These are phyloP conservation scores for Teinopalpus imperialis DNA, from an alignment of 2,888 invertebrate genomes.

Conservation along the genomic window DNA sequence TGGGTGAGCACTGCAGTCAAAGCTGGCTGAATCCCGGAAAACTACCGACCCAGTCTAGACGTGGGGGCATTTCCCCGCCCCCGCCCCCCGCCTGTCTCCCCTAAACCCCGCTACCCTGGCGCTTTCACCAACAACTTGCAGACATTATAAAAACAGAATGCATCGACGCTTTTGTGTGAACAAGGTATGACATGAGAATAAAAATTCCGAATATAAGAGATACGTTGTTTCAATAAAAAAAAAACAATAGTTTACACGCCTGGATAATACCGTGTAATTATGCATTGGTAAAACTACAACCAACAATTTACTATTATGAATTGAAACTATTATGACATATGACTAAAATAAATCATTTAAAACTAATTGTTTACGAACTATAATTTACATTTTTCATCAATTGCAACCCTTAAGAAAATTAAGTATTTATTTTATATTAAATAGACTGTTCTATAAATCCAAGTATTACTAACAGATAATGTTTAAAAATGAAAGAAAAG, in stretches of 20 bases:
- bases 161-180: slow-evolving; percentile 66
- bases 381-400: too few species aligned
- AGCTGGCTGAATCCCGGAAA: slow-evolving; percentile 80
- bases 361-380: too few species aligned
- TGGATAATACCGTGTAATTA: too few species aligned
- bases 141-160: slow-evolving; percentile 72
- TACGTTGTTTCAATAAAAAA: slow-evolving; percentile 17
- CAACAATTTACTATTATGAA: too few species aligned
- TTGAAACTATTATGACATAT: too few species aligned
- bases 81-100: slow-evolving; percentile 40
- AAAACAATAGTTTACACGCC: neutral
- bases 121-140: slow-evolving; percentile 70
- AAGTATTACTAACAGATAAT: too few species aligned
- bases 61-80: slow-evolving; percentile 75
- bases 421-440: too few species aligned
- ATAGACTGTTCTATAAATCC: too few species aligned
- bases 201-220: slow-evolving; percentile 46
- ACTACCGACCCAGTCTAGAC: slow-evolving; percentile 83
- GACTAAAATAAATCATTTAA: too few species aligned
- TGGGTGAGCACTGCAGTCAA: slow-evolving; percentile 79
- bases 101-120: slow-evolving; percentile 46
- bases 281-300: too few species aligned
- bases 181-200: slow-evolving; percentile 58
- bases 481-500: too few species aligned
- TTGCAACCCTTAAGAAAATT: too few species aligned